These are phyloP conservation scores for Ganaspis brasiliensis DNA, from an alignment of 2,888 invertebrate species.

Conservation along the genomic window DNA sequence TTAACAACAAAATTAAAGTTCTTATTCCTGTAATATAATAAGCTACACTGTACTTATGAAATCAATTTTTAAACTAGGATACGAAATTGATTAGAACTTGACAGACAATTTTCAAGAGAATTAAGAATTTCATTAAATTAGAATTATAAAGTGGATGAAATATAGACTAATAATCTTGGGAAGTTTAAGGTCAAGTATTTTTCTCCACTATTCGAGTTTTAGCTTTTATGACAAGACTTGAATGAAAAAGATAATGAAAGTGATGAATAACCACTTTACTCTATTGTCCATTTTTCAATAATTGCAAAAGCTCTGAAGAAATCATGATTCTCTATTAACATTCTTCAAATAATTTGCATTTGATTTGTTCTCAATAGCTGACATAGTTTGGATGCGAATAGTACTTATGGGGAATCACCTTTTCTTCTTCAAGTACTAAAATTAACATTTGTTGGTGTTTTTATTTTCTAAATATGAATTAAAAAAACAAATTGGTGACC, in stretches of 20 bases:
- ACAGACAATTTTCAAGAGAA: not conserved
- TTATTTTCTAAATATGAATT: too few relatives aligned
- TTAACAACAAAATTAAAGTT: too few relatives aligned
- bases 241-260: constrained; percentile 13
- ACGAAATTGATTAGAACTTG: too few relatives aligned
- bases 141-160: not conserved
- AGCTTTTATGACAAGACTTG: constrained; percentile 14
- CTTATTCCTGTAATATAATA: too few relatives aligned
- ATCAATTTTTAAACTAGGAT: too few relatives aligned
- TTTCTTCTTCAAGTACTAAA: not conserved
- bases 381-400: not conserved
- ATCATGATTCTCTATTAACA: constrained; percentile 26
- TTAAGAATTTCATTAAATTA: not conserved
- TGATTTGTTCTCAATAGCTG: constrained; percentile 32
- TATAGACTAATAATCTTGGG: not conserved
- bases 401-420: not conserved
- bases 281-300: constrained; percentile 37
- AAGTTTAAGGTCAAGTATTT: constrained; percentile 17
- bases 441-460: too few relatives aligned
- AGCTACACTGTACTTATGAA: too few relatives aligned
- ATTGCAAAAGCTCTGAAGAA: constrained; percentile 25
- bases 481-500: too few relatives aligned
- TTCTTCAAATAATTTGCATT: constrained; percentile 35
- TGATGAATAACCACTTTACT: constrained; percentile 27
- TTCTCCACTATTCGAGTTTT: constrained; percentile 8